Evolutionary conservation across 2,113 vertebrate species (phyloP).

Genomic region (Protobothrops flavoviridis): DNA sequence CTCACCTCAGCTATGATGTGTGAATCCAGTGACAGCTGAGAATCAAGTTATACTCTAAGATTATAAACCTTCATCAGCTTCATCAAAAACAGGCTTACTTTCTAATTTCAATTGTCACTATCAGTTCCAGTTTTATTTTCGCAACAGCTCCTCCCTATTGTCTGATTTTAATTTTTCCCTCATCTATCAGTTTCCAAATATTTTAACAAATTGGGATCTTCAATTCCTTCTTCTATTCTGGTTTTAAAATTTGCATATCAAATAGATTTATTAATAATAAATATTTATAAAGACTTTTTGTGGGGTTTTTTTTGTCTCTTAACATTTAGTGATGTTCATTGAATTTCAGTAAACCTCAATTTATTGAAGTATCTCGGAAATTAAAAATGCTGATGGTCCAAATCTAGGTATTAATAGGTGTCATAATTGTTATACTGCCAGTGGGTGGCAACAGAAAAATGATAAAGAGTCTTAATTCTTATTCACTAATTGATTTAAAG

Average conservation of each 20-base stretch:
- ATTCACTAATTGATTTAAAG: background rate
- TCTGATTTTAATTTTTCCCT: background rate
- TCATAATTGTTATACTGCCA: background rate
- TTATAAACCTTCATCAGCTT: background rate
- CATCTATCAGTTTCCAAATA: background rate
- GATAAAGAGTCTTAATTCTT: background rate
- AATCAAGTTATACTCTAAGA: background rate
- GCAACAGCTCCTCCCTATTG: background rate
- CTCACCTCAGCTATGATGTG: background rate
- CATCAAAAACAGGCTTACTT: background rate
- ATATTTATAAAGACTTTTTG: background rate
- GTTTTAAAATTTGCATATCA: background rate
- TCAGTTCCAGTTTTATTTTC: background rate
- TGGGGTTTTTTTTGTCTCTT: background rate
- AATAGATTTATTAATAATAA: background rate
- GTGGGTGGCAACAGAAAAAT: background rate
- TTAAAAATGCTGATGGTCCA: background rate
- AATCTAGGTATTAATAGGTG: background rate
- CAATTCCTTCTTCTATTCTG: background rate
- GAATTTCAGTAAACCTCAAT: background rate
- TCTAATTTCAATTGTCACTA: background rate
- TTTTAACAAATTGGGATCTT: background rate
- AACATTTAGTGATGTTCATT: background rate
- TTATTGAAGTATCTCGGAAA: background rate
- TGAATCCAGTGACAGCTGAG: background rate